Percentiles rank a stretch among this genome's conserved stretches.
Evolutionary conservation across 2,797 vertebrate genomes (phyloP).

Genomic region (Margarornis squamiger): DNA sequence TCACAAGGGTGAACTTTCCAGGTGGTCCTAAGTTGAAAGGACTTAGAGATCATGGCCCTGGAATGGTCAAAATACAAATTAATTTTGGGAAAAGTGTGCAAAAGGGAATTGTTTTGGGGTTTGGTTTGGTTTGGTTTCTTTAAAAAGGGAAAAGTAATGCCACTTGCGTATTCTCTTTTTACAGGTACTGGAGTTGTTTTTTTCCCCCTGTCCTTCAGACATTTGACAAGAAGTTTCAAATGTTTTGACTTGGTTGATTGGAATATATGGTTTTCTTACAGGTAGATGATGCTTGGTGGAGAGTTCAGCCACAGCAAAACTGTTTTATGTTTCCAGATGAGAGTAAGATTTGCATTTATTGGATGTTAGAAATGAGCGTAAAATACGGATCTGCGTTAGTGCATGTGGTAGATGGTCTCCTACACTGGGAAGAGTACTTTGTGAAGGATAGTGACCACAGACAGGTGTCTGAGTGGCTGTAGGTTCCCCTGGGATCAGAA

Average conservation of each 20-base stretch:
- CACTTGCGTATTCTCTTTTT: background rate
- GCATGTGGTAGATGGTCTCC: background rate
- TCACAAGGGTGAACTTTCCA: background rate
- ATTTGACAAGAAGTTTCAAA: background rate
- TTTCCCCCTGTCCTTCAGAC: background rate
- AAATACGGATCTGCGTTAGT: background rate
- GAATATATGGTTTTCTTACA: background rate
- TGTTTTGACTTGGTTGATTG: background rate
- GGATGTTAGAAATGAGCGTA: background rate
- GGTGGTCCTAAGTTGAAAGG: background rate
- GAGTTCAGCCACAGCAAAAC: background rate
- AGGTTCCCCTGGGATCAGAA: constrained; percentile 79
- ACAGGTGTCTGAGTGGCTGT: constrained; percentile 61
- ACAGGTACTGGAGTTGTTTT: background rate
- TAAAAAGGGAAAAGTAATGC: background rate
- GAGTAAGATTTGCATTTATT: background rate
- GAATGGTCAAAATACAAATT: background rate
- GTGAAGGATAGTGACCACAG: constrained; percentile 31
- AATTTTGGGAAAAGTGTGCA: background rate
- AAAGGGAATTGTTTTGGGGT: background rate
- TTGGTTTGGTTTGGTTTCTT: background rate
- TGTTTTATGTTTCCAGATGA: background rate
- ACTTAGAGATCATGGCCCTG: background rate
- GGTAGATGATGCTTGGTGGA: background rate
- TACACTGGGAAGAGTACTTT: constrained; percentile 6